phyloP scores from a whole-genome alignment of 2,797 vertebrate species.

The Lerista edwardsae region DNA sequence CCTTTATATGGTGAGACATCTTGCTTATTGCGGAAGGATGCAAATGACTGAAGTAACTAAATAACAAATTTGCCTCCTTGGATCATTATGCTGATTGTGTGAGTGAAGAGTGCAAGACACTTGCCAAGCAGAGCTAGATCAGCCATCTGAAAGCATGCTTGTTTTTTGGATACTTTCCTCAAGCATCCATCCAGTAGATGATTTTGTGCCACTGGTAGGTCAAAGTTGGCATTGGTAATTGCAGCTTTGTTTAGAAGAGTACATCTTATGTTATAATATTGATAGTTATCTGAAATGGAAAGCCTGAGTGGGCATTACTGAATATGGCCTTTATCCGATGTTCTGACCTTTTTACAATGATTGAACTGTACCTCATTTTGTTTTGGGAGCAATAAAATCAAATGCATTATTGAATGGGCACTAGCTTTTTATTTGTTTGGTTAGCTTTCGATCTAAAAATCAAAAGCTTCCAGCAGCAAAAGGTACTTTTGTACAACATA shows the following conservation, averaged over 20 bases:
- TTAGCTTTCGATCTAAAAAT: constrained; percentile 53
- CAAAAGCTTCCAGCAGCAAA: constrained; percentile 34
- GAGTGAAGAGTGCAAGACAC: neutral
- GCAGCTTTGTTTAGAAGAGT: constrained; percentile 57
- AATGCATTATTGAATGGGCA: constrained; percentile 21
- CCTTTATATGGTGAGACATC: too few species aligned
- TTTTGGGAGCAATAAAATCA: constrained; percentile 48
- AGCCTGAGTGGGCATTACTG: constrained; percentile 45
- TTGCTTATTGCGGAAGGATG: neutral
- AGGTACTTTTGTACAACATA: constrained; percentile 17
- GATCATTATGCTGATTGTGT: neutral
- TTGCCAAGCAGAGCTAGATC: neutral
- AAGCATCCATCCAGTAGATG: neutral
- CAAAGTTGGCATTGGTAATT: constrained; percentile 47
- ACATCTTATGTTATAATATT: constrained; percentile 54
- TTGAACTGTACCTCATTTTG: constrained; percentile 38
- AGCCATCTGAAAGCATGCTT: constrained; percentile 7
- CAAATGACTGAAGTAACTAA: too few species aligned
- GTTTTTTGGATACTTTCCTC: constrained; percentile 34
- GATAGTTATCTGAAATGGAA: constrained; percentile 55
- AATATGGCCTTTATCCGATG: constrained; percentile 45
- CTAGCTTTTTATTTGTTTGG: constrained; percentile 46
- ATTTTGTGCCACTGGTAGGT: constrained; percentile 32
- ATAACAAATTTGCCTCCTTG: too few species aligned
- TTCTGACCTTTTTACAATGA: constrained; percentile 51